Evolutionary conservation across 2,797 vertebrate species (phyloP).

Genomic region (Melanotaenia nigrans): DNA sequence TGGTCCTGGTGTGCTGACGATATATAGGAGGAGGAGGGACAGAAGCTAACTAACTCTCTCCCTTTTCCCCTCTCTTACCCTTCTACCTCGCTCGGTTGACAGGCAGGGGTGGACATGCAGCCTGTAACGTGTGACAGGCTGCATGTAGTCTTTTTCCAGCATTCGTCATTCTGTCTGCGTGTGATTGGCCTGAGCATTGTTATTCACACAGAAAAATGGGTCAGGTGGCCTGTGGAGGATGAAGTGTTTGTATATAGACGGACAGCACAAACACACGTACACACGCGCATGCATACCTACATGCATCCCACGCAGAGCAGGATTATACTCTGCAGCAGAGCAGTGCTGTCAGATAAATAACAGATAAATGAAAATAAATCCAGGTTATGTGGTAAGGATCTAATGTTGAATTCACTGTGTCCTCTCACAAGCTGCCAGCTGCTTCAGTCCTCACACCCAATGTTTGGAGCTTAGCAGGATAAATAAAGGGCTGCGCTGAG

Average conservation of each 20-base stretch:
- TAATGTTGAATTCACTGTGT: slow-evolving; percentile 53
- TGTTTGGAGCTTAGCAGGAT: slow-evolving; percentile 80
- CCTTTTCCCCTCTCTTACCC: slow-evolving; percentile 30
- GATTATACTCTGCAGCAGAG: slow-evolving; percentile 54
- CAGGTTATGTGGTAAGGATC: slow-evolving; percentile 49
- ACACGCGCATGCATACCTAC: slow-evolving; percentile 39
- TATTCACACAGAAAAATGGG: slow-evolving; percentile 82
- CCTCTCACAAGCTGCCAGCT: slow-evolving; percentile 55
- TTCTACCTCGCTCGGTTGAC: slow-evolving; percentile 64
- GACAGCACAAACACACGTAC: slow-evolving; percentile 46
- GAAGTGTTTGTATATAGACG: slow-evolving; percentile 66
- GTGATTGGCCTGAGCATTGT: slow-evolving; percentile 77
- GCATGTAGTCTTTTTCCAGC: slow-evolving; percentile 66
- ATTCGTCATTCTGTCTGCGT: slow-evolving; percentile 63
- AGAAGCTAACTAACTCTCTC: slow-evolving; percentile 37
- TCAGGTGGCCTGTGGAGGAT: slow-evolving; percentile 79
- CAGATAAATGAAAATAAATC: slow-evolving; percentile 66
- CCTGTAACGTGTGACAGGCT: slow-evolving; percentile 69
- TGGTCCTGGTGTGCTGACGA: slow-evolving; percentile 64
- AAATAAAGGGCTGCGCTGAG: slow-evolving; percentile 75
- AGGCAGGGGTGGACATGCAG: slow-evolving; percentile 65
- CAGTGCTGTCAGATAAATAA: slow-evolving; percentile 60
- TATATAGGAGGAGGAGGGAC: slow-evolving; percentile 33
- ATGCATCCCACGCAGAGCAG: slow-evolving; percentile 54
- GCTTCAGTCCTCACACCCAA: slow-evolving; percentile 61